Base-by-base conservation (phyloP, 2,888 invertebrate genomes). In the Erebia epiphron region DNA sequence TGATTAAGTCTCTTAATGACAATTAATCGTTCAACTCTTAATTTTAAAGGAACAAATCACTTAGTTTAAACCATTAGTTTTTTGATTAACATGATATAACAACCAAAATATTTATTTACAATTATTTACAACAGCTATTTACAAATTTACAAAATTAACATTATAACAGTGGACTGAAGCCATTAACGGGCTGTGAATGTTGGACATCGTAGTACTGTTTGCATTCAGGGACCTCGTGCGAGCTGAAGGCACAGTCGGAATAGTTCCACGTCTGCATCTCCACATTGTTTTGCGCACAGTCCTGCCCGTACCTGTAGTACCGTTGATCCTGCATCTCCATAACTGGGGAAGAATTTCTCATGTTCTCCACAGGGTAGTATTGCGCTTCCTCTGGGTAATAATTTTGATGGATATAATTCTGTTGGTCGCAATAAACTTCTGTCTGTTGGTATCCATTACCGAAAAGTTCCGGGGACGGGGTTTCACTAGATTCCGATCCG, bases 401-500 rank as follows among this genome's bases (percentile, higher is more conserved):
- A 11, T 81, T 80, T 76, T 91, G 91, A 1, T 86, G 84, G 1
- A 84, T 78, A 74, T 90, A 92, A 3, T 81, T 69, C 70, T 90
- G 88, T 71, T 90, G 92, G 10, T 92, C 92, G 75, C 91, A 90
- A 73, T 90, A 92, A 0, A 84, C 79, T 46, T 92, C 91, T 0
- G 88, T 81, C 69, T 91, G 91, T 68, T 89, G 92, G 77, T 91
- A 92, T 10, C 86, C 80, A 72, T 79, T 82, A 58, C 90, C 83
- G 68, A 94, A 90, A 35, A 94, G 86, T 78, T 95, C 95, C 0
- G 95, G 95, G 0, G 95, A 95, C 4, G 94, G 91, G 0, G 93
- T 89, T 71, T 95, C 95, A 75, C 95, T 95, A 3, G 92, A 91
- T 62, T 93, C 92, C 0, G 91, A 91, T 10, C 90, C 88, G 14